Evolutionary conservation across 2,797 vertebrate genomes (phyloP), one percentile per base, ranked within the genome.

Genomic region (Austrolebias charrua): DNA sequence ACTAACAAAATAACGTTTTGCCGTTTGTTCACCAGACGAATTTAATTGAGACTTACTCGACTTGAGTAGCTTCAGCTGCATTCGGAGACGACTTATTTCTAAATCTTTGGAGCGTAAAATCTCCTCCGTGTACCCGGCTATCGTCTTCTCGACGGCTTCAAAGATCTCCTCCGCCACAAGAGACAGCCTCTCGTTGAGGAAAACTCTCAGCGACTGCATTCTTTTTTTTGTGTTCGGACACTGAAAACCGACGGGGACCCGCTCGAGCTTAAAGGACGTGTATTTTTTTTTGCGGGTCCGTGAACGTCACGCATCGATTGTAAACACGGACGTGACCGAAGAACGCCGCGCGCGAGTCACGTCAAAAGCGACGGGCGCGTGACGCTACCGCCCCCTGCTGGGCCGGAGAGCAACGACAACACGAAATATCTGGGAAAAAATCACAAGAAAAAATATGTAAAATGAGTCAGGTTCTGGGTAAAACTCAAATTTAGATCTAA

Each of bases 141-240:
- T 76, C 1, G 87, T 89, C 47, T 75, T 88, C 28, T 91, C 88
- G 0, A 91, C 86, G 0, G 83, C 90, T 29, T 35, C 86, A 2
- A 87, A 86, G 2, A 91, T 91, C 71, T 91, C 90, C 59, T 90
- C 89, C 16, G 90, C 90, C 2, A 80, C 89, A 0, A 84, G 83
- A 2, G 79, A 44, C 62, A 91, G 72, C 33, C 82, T 71, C 20
- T 90, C 84, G 73, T 56, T 86, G 33, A 91, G 77, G 44, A 88
- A 90, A 0, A 60, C 81, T 69, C 63, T 81, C 54, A 91, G 81
- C 1, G 80, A 81, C 57, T 76, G 53, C 80, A 91, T 90, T 14
- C 40, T 67, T 8, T 52, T 9, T 1, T 2, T 28, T 2, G 44
- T 2, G 14, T 43, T 28, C 53, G 31, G 4, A 0, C 0, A 0